Evolutionary conservation across 2,797 vertebrate species (phyloP), one percentile per base, ranked within the genome.

Genomic region (Thalassophryne amazonica): DNA sequence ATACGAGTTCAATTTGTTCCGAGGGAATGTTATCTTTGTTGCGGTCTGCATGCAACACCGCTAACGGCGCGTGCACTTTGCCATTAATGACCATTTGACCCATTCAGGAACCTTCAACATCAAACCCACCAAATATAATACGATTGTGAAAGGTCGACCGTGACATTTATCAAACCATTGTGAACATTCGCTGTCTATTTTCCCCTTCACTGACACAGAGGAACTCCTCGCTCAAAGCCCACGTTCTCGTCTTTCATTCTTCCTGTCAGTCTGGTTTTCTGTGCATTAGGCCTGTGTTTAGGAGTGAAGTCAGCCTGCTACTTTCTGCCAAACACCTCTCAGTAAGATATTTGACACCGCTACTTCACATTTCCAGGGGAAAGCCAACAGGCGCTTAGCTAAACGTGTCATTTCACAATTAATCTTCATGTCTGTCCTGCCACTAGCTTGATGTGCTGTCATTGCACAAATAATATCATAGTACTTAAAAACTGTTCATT

Each of bases 91-190:
- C 54, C 38, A 7, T 14, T 4, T 63, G 76, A 76, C 82, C 78
- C 32, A 1, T 20, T 40, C 36, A 38, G 83, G 78, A 89, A 76
- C 81, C 43, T 60, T 13, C 56, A 76, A 73, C 66, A 65, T 67
- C 32, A 34, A 66, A 76, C 62, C 48, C 57, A 51, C 55, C 45
- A 55, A 78, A 60, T 33, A 52, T 27, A 51, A 63, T 37, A 49
- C 53, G 55, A 68, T 51, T 41, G 61, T 60, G 28, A 64, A 57
- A 36, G 14, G 36, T n/a, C 29, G 38, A 56, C 42, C 52, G 49
- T 46, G 29, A 60, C 33, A n/a, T 73, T 78, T 57, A 68, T 84
- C 74, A 74, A 74, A 78, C 59, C 35, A 12, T 62, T 32, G 27
- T 21, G 53, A 60, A 54, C 55, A 34, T 24, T 24, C 45, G 6